A percentile compares a stretch with the other conserved stretches of the same genome.
Conservation (phyloP, 2,797 vertebrate genomes). For the Acipenser transmontanus region DNA sequence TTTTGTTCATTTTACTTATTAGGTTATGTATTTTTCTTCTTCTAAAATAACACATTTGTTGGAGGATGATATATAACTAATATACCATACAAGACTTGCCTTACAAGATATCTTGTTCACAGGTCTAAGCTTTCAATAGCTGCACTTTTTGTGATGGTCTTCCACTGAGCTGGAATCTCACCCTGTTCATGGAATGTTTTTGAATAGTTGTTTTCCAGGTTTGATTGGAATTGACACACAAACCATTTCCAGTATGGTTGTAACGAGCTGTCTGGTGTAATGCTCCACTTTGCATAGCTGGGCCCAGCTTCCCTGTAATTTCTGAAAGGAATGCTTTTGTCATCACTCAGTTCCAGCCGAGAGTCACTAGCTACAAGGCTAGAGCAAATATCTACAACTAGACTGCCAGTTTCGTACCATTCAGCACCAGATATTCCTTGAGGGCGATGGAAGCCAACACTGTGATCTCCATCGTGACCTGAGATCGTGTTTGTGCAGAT, state of each 20-base stretch:
- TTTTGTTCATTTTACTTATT: too few species aligned
- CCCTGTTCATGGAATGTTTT: constrained; percentile 22
- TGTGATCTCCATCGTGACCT: constrained; percentile 23
- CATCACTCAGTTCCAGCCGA: not conserved
- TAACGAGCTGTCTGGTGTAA: constrained; percentile 20
- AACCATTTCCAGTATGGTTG: constrained; percentile 39
- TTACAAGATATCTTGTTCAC: too few species aligned
- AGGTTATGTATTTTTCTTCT: too few species aligned
- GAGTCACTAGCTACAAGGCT: not conserved
- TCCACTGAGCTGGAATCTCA: constrained; percentile 21
- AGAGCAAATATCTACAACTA: not conserved
- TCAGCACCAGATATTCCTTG: fast-evolving
- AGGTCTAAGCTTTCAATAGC: not conserved
- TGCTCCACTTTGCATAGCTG: constrained; percentile 23
- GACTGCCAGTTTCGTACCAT: not conserved
- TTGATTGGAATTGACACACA: constrained; percentile 22
- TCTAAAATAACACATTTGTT: too few species aligned
- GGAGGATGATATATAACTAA: too few species aligned
- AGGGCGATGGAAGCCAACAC: constrained; percentile 31
- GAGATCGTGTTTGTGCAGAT: constrained; percentile 41
- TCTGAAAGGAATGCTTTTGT: constrained; percentile 17
- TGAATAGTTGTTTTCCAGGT: not conserved
- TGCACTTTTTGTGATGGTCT: constrained; percentile 1
- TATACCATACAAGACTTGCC: too few species aligned
- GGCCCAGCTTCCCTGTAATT: constrained; percentile 12